phyloP scores from a whole-genome alignment of 2,797 vertebrate genomes.

The Corythornis leucogaster region DNA sequence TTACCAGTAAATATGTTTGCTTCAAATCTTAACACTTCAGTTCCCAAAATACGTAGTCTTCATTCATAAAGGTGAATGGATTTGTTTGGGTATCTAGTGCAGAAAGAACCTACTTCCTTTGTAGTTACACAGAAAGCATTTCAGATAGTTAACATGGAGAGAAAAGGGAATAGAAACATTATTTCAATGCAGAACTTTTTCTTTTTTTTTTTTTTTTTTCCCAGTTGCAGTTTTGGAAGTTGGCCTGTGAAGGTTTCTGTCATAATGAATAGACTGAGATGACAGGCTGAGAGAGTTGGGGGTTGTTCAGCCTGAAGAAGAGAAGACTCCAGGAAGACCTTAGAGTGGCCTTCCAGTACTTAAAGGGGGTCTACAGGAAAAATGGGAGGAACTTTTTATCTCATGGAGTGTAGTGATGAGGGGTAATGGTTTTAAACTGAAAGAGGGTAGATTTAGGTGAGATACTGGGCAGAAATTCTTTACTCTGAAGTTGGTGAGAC shows the following conservation, averaged over 20 bases:
- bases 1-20: neutral
- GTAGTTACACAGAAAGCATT: neutral
- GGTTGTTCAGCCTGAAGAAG: neutral
- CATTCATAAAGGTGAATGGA: neutral
- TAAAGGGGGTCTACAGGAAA: neutral
- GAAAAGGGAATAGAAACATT: neutral
- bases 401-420: fast-evolving
- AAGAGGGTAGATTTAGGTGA: neutral
- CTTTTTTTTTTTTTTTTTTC: neutral
- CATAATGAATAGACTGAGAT: neutral
- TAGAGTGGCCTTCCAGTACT: neutral
- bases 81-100: neutral
- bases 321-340: neutral
- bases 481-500: neutral
- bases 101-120: neutral
- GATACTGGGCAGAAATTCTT: neutral
- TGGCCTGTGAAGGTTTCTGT: neutral
- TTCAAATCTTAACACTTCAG: neutral
- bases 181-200: neutral
- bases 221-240: neutral
- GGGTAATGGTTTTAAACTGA: neutral
- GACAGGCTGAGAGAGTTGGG: neutral
- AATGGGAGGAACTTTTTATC: neutral
- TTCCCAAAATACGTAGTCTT: neutral
- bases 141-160: neutral